Conservation (phyloP, 2,888 invertebrate species). For the Cyclophora punctaria region DNA sequence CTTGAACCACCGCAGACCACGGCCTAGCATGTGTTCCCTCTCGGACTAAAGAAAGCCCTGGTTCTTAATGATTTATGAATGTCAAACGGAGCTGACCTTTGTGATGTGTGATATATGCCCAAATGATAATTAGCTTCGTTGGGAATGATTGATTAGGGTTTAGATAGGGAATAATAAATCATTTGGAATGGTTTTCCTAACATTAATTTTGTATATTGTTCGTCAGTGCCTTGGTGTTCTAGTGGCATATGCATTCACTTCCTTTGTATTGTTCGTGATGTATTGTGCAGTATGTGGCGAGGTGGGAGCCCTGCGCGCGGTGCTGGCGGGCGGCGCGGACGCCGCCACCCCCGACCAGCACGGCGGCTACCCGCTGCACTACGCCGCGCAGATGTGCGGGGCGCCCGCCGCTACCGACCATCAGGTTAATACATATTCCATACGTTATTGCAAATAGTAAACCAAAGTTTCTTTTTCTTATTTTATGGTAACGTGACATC, state of each 20-base stretch:
- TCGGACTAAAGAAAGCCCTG: background rate
- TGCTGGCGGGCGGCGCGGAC: conserved; percentile 89
- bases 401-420: conserved; percentile 80
- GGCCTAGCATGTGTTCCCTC: conserved; percentile 11
- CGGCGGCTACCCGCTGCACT: conserved; percentile 96
- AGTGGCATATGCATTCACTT: too few relatives aligned
- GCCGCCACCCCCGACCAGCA: conserved; percentile 93
- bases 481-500: conserved; percentile 1
- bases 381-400: conserved; percentile 98
- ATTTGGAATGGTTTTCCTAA: background rate
- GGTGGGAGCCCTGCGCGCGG: conserved; percentile 88
- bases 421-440: conserved; percentile 37
- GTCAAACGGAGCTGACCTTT: conserved; percentile 19
- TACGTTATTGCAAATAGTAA: background rate
- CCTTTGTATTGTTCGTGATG: too few relatives aligned
- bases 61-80: conserved; percentile 32
- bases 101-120: conserved; percentile 6
- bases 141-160: background rate
- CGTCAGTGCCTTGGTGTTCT: too few relatives aligned
- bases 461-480: background rate
- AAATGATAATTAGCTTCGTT: background rate
- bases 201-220: too few relatives aligned
- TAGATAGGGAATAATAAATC: too few relatives aligned
- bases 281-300: conserved; percentile 88
- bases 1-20: conserved; percentile 80